Evolutionary conservation across 2,797 vertebrate genomes (phyloP).

Genomic region (Saguinus oedipus): DNA sequence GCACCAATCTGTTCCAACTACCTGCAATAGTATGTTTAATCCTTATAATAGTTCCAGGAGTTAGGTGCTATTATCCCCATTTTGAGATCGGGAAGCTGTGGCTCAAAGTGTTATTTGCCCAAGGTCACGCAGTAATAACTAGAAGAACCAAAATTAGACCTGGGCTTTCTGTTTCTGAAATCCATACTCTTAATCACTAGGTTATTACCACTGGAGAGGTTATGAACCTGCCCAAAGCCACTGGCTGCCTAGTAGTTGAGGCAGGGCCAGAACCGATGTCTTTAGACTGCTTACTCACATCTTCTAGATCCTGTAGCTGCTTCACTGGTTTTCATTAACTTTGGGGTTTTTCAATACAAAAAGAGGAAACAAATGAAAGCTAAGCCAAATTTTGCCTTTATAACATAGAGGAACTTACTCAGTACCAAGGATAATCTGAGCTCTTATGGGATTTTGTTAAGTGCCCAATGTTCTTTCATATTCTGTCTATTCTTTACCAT

Average conservation of each 20-base stretch:
- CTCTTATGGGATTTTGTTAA: not conserved
- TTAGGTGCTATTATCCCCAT: not conserved
- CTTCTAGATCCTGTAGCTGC: conserved; percentile 7
- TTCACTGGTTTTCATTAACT: conserved; percentile 31
- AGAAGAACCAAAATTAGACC: conserved; percentile 1
- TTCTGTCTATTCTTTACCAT: not conserved
- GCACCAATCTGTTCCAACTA: not conserved
- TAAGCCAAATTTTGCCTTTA: not conserved
- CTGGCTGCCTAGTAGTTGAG: not conserved
- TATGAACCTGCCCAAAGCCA: not conserved
- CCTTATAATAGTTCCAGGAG: not conserved
- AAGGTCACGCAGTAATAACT: not conserved
- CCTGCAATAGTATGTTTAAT: not conserved
- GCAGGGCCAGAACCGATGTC: not conserved
- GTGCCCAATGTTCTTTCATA: not conserved
- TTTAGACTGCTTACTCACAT: not conserved
- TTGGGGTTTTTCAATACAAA: not conserved
- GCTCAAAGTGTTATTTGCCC: not conserved
- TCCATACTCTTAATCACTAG: not conserved
- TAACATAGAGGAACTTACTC: not conserved
- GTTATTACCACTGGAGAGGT: not conserved
- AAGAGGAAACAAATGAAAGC: conserved; percentile 33
- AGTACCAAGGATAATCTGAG: not conserved
- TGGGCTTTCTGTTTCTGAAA: conserved; percentile 9
- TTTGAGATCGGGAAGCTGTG: not conserved